Evolutionary conservation across 2,113 vertebrate species (phyloP).

Genomic region (Pterophyllum scalare): DNA sequence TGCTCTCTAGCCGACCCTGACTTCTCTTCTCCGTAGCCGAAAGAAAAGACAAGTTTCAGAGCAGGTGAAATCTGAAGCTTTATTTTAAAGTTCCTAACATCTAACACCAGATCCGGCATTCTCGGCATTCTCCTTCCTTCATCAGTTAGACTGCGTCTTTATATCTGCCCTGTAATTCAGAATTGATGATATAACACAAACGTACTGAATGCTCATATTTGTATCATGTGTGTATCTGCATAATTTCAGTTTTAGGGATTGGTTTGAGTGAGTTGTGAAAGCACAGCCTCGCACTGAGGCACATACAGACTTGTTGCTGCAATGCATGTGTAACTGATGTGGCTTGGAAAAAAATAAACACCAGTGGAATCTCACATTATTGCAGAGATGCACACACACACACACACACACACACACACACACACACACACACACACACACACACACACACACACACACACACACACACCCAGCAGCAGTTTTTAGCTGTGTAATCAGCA

Average conservation of each 20-base stretch:
- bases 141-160: conserved; percentile 24
- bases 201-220: conserved; percentile 18
- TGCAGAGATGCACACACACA: not conserved
- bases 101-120: not conserved
- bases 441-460: not conserved
- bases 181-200: conserved; percentile 17
- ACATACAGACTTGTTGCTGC: not conserved
- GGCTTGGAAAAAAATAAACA: conserved; percentile 20
- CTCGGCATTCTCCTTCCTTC: not conserved
- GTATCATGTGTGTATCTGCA: conserved; percentile 13
- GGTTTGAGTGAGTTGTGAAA: conserved; percentile 5
- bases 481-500: conserved; percentile 62
- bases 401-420: not conserved
- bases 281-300: not conserved
- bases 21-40: not conserved
- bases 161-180: conserved; percentile 23
- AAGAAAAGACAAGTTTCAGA: conserved; percentile 31
- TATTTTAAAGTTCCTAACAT: conserved; percentile 14
- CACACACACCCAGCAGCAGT: conserved; percentile 15
- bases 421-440: not conserved
- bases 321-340: not conserved
- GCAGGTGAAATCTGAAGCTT: not conserved
- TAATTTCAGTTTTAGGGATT: conserved; percentile 3
- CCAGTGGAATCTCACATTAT: conserved; percentile 19
- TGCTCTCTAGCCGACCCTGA: not conserved